Base-by-base conservation (phyloP, 2,888 invertebrate species). In the Imbricaverruca yamaguchii region DNA sequence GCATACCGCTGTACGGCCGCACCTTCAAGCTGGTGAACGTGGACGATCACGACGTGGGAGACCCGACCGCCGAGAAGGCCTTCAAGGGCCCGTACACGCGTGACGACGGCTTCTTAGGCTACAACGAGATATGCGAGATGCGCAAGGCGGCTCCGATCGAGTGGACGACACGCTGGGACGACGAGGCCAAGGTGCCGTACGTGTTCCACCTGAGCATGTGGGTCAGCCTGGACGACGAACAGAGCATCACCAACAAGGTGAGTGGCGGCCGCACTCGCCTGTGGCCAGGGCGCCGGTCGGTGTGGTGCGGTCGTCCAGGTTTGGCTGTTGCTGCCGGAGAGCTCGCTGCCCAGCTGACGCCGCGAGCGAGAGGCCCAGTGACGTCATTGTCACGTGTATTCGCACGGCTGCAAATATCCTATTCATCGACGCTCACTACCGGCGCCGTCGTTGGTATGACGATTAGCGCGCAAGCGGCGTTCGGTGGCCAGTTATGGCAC, bases 61-160 rank as follows among this genome's bases (percentile, higher is more conserved):
- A 90, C 0, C 83, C 88, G 0, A 90, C 91, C 0, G 87, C 90
- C 82, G 89, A 89, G 25, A 87, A 87, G 11, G 94, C 94, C 0
- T 94, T 94, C 86, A 90, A 91, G 84, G 96, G 95, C 1, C 93
- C 93, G 0, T 93, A 89, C 84, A 95, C 93, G 0, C 89, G 90
- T 25, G 93, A 95, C 87, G 90, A 91, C 84, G 95, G 95, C 0
- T 94, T 94, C 84, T 91, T 95, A 88, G 96, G 95, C 2, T 96
- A 94, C 86, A 95, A 95, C 86, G 96, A 96, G 90, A 93, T 93
- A 86, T 83, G 83, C 67, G 83, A 83, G 82, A 82, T 83, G 78
- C 82, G 82, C 39, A 67, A 55, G 15, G 79, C 80, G 11, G 83
- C 84, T 80, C 82, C 67, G 90, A 0, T 90, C 0, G 88, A 89